Evolutionary conservation across 1,140 invertebrate genomes (phyloP), one percentile per base, ranked within the genome.

Genomic region (Atta texana): DNA sequence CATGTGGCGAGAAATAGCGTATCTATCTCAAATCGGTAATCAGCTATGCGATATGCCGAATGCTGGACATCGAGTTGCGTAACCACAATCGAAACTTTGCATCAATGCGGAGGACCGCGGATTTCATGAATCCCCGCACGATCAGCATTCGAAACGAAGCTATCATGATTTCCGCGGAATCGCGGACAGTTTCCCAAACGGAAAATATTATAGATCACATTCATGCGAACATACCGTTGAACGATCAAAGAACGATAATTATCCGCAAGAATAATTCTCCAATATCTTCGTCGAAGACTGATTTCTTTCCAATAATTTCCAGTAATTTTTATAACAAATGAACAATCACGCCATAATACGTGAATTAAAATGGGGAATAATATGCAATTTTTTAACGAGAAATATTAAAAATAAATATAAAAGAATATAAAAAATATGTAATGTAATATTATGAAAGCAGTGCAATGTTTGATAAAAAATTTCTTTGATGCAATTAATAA

Each of bases 51-150:
- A 90, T 90, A 77, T 71, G 81, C 64, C 63, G 77, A 81, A 39
- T 31, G 34, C 55, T 68, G 87, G 77, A 91, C 86, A 78, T 86
- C 77, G 81, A 90, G 89, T 84, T 84, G 87, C 86, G 89, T 82
- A 86, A 90, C 86, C 89, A 82, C 87, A 91, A 91, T 90, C 89
- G 82, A 88, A 90, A 91, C 89, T 91, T 91, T 84, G 68, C 78
- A 90, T 76, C 80, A 86, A 86, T 90, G 89, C 81, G 89, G 89
- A 86, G 86, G 75, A 90, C 88, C 89, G 86, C 86, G 86, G 87
- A 88, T 88, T 88, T 76, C 87, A 89, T 84, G 89, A 87, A 90
- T 91, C 88, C 90, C 84, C 89, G 82, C 84, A 71, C 69, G 89
- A 85, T 68, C 85, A 85, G 84, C 76, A 71, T 81, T 66, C 89